Base-by-base conservation (phyloP, 2,888 invertebrate genomes). In the Acleris laterana region DNA sequence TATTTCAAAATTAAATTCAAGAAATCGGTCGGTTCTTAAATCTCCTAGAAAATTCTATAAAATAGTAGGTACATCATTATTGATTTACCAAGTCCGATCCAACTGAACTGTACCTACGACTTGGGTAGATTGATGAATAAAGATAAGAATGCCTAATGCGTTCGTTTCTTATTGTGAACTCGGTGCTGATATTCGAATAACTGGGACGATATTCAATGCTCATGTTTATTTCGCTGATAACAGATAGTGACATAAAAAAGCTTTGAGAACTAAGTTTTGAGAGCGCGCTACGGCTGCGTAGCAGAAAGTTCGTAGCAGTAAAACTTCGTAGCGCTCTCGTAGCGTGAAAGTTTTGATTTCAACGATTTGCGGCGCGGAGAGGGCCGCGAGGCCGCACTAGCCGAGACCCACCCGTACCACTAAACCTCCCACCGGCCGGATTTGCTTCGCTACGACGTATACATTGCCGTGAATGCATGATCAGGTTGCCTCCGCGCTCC, bases 301-400 rank as follows among this genome's bases (percentile, higher is more conserved):
- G 92, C 91, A 91, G 93, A 92, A 93, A 93, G 92, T 92, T 92
- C 87, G 93, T 93, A 93, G 92, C 91, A 84, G 89, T 90, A 90
- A 92, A 93, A 93, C 92, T 92, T 92, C 90, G 93, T 93, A 93
- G 91, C 91, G 90, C 87, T 88, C 87, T 85, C 90, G 92, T 90
- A 91, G 92, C 91, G 93, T 90, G 93, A 93, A 93, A 93, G 92
- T 93, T 92, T 92, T 93, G 92, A 93, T 92, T 93, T 91, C 93
- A 90, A 93, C 92, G 91, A 93, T 92, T 92, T 92, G 90, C 85
- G 89, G 90, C 82, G 83, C 85, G 87, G 84, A 85, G 87, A 89
- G 87, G 89, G 86, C 89, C 87, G 87, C 83, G 87, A 89, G 88
- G 86, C 88, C 89, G 88, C 81, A 81, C 86, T 89, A 86, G 87